phyloP scores from a whole-genome alignment of 2,113 vertebrate genomes.

The Mellivora capensis region DNA sequence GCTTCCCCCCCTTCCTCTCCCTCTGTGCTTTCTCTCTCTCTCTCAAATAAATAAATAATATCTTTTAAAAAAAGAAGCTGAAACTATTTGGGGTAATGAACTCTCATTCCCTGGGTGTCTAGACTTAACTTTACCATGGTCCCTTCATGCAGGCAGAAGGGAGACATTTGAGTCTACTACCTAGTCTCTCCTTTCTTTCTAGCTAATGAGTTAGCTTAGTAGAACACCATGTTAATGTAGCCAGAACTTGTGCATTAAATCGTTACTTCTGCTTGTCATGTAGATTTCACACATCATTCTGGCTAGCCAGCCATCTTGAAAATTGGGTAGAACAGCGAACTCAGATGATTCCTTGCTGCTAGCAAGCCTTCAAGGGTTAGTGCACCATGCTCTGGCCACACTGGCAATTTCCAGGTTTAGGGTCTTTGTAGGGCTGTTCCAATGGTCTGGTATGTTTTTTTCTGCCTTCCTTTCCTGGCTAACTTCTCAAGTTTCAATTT shows the following conservation, averaged over 20 bases:
- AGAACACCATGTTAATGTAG: neutral
- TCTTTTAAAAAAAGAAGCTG: neutral
- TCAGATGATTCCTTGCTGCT: neutral
- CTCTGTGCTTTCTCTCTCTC: too few relatives aligned
- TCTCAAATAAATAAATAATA: too few relatives aligned
- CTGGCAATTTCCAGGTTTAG: neutral
- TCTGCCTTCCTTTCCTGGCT: neutral
- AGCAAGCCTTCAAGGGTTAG: neutral
- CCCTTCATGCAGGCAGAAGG: neutral
- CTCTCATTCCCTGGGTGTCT: neutral
- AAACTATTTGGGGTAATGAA: slow-evolving; percentile 3
- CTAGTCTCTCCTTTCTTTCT: neutral
- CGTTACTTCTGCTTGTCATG: neutral
- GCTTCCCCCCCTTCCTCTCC: too few relatives aligned
- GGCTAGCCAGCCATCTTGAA: neutral
- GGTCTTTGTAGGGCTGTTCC: neutral
- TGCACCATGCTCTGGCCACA: neutral
- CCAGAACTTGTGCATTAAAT: neutral
- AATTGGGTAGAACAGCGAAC: neutral
- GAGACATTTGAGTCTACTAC: neutral
- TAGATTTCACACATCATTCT: neutral
- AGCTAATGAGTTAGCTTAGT: neutral
- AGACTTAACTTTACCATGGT: neutral
- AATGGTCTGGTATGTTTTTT: neutral
- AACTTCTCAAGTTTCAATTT: neutral